Conservation (phyloP, 2,797 vertebrate genomes). For the Linurgus olivaceus region DNA sequence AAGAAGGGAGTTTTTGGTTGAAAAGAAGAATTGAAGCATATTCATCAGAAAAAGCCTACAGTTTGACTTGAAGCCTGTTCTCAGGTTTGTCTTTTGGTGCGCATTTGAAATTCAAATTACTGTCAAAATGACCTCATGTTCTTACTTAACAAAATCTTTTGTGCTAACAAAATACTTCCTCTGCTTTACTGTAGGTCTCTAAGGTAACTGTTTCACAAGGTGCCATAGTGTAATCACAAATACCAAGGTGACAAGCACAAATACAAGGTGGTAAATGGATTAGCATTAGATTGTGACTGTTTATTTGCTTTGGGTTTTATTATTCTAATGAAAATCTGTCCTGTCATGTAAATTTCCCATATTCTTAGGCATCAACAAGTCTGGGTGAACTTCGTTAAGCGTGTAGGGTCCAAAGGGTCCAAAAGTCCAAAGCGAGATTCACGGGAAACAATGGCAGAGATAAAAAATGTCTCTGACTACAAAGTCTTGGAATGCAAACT, state of each 20-base stretch:
- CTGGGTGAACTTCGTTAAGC: not conserved
- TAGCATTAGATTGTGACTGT: not conserved
- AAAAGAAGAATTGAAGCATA: not conserved
- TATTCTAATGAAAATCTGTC: not conserved
- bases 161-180: not conserved
- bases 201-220: not conserved
- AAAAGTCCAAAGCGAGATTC: not conserved
- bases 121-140: not conserved
- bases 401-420: not conserved
- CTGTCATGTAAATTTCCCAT: not conserved
- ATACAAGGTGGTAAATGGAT: not conserved
- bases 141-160: not conserved
- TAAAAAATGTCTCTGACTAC: not conserved
- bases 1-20: not conserved
- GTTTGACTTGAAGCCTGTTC: not conserved
- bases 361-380: not conserved
- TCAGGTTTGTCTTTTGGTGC: not conserved
- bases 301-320: not conserved
- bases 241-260: not conserved
- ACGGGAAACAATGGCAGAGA: not conserved
- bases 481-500: not conserved
- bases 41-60: not conserved
- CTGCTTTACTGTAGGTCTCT: not conserved
- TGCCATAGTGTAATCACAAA: not conserved
- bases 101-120: conserved; percentile 20